phyloP scores from a whole-genome alignment of 2,797 vertebrate species.

The Gallinago solitaria region DNA sequence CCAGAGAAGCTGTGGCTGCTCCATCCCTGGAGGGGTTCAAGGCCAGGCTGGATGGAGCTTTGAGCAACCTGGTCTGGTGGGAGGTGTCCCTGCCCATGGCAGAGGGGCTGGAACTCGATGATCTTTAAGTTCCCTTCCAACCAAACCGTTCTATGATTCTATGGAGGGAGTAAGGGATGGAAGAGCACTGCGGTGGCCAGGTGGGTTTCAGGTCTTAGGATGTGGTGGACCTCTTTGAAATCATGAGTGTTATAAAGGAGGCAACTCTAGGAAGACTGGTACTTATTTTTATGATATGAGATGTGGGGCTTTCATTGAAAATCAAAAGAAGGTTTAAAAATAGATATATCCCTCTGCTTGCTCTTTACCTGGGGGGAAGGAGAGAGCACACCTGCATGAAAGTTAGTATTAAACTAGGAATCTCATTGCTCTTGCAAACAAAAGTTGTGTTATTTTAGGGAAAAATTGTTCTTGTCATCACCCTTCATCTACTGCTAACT shows the following conservation, averaged over 20 bases:
- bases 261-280: not conserved
- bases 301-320: not conserved
- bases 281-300: not conserved
- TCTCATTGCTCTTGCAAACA: not conserved
- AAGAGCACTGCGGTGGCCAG: not conserved
- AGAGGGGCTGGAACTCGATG: no score
- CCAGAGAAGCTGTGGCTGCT: no score
- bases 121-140: no score
- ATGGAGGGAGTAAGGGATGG: not conserved
- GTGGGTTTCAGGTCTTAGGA: not conserved
- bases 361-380: not conserved
- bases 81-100: no score
- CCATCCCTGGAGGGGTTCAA: no score
- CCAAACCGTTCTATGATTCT: no score
- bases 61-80: no score
- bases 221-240: not conserved
- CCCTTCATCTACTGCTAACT: not conserved
- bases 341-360: rapidly evolving
- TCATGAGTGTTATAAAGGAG: not conserved
- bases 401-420: not conserved
- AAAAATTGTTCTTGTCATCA: not conserved
- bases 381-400: not conserved
- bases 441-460: not conserved
- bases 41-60: no score
- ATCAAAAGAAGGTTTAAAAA: not conserved